Conservation (phyloP, 2,797 vertebrate genomes). For the Uromys caudimaculatus region DNA sequence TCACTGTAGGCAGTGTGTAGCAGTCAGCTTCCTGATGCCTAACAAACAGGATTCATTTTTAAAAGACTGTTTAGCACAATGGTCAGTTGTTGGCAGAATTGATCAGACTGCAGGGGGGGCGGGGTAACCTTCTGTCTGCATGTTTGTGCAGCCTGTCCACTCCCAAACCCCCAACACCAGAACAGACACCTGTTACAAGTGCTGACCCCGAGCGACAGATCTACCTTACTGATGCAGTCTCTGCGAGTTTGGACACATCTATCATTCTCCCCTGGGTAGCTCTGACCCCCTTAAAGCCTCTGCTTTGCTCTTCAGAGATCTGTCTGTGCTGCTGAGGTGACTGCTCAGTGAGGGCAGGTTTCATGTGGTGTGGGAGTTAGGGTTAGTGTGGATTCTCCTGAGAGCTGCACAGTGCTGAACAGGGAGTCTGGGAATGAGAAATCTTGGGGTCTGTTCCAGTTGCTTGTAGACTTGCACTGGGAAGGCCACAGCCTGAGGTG, state of each 20-base stretch:
- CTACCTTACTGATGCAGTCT: too few relatives aligned
- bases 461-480: background rate
- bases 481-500: background rate
- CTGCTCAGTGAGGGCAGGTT: background rate
- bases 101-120: background rate
- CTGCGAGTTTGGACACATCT: background rate
- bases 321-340: background rate
- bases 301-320: too few relatives aligned
- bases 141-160: too few relatives aligned
- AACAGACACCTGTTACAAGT: rapidly evolving
- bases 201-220: rapidly evolving
- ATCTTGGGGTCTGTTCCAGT: background rate
- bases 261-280: background rate
- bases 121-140: background rate
- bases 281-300: background rate
- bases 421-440: background rate
- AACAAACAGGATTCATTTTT: background rate
- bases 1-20: background rate
- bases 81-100: background rate
- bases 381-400: background rate
- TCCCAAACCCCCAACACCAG: rapidly evolving
- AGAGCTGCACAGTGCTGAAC: background rate
- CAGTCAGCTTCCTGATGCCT: background rate
- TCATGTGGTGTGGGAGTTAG: background rate
- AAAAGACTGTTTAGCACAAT: background rate